Conservation (phyloP, 2,797 vertebrate genomes). For the Parauchenoglanis ngamensis region DNA sequence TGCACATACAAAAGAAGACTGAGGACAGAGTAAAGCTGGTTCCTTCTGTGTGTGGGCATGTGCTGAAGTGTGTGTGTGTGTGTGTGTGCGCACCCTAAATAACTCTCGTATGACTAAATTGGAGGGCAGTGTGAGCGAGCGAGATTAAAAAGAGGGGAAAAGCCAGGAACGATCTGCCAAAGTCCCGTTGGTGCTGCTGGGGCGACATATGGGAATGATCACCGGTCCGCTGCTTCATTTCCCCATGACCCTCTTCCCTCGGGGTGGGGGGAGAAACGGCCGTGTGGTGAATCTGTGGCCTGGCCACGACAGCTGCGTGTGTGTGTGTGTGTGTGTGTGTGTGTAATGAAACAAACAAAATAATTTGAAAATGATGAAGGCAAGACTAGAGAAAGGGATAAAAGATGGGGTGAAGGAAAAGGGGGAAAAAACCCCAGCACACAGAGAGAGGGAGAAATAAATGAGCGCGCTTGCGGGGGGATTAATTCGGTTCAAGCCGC, state of each 20-base stretch:
- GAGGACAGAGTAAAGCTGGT: neutral
- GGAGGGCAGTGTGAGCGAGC: constrained; percentile 32
- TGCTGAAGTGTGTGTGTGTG: constrained; percentile 24
- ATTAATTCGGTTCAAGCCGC: neutral
- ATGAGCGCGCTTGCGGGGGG: neutral
- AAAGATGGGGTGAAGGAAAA: constrained; percentile 3
- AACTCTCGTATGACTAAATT: constrained; percentile 36
- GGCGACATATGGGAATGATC: constrained; percentile 53
- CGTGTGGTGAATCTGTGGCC: constrained; percentile 30
- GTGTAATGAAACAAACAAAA: constrained; percentile 31
- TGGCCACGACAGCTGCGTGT: constrained; percentile 13
- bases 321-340: constrained; percentile 41
- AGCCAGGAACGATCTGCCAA: constrained; percentile 30
- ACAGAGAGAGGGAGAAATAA: constrained; percentile 14
- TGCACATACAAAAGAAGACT: constrained; percentile 6
- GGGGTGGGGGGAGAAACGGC: neutral
- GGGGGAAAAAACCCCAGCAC: neutral
- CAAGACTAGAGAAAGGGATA: neutral
- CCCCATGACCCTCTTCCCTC: constrained; percentile 43
- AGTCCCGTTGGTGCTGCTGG: constrained; percentile 29
- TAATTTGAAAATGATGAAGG: constrained; percentile 17
- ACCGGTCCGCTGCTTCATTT: constrained; percentile 45
- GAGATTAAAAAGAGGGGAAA: constrained; percentile 34
- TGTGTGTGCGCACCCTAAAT: constrained; percentile 32
- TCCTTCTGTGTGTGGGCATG: constrained; percentile 8